Evolutionary conservation across 2,113 vertebrate species (phyloP), one percentile per base, ranked within the genome.

Genomic region (Alectura lathami): DNA sequence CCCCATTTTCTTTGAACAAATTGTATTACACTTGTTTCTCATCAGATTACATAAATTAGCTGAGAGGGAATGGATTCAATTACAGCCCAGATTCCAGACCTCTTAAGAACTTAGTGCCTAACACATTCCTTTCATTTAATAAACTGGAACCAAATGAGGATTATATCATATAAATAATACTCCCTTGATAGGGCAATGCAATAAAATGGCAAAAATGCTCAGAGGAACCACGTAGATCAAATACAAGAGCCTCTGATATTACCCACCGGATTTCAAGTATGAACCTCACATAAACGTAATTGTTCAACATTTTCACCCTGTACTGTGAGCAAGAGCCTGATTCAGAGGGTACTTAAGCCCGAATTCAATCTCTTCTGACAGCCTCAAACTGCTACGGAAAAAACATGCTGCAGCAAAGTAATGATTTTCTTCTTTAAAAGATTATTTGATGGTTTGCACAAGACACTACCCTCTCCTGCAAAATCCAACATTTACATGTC

Each of bases 121-220:
- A 96, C 94, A 84, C 95, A 95, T 96, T 96, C 92, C 91, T 94
- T 95, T 96, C 57, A 78, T 95, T 94, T 95, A 95, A 95, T 83
- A 96, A 91, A 93, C 91, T 86, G 83, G 76, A 97, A 96, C 91
- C 87, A 85, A 96, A 96, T 85, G 92, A 95, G 40, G 57, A 93
- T 94, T 89, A 86, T 86, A 93, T 80, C 87, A 89, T 84, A 96
- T 70, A 95, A 96, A 92, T 93, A 97, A 97, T 72, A 73, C 30
- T 96, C 88, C 82, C 91, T 94, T 5, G 6, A 93, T 70, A 91
- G 70, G 59, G 53, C 76, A 42, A 56, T 16, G 62, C 73, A 86
- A 81, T 92, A 91, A 93, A 97, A 94, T 22, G 62, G 78, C 63
- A 93, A 92, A 89, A 85, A 75, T 64, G 86, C 60, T 91, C 84